Percentiles rank a stretch among this genome's conserved stretches.
phyloP scores from a whole-genome alignment of 2,113 vertebrate species.

The Eurystomus gularis region DNA sequence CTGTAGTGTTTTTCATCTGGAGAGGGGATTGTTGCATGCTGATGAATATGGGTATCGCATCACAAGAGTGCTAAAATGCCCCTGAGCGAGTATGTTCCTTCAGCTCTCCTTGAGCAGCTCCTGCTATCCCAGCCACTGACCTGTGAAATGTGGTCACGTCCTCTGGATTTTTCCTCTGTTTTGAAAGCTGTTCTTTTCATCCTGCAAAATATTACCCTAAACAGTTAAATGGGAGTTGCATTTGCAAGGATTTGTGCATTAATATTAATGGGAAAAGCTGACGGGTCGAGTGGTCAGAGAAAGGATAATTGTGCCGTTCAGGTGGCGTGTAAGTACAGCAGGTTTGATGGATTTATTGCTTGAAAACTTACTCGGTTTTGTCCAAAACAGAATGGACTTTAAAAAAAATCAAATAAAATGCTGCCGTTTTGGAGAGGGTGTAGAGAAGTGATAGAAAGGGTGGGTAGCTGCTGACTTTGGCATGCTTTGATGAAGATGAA shows the following conservation, averaged over 20 bases:
- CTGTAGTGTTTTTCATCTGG: conserved; percentile 59
- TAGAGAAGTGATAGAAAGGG: background rate
- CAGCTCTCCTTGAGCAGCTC: conserved; percentile 50
- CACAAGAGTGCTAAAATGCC: conserved; percentile 67
- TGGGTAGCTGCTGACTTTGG: background rate
- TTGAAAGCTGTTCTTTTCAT: conserved; percentile 50
- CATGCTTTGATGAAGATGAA: background rate
- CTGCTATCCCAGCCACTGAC: conserved; percentile 44
- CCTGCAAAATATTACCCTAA: background rate
- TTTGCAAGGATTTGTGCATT: background rate
- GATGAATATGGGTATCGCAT: conserved; percentile 59
- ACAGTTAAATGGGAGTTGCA: conserved; percentile 18
- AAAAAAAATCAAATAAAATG: background rate
- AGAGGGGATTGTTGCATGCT: conserved; percentile 49
- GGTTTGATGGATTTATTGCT: background rate
- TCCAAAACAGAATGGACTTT: background rate
- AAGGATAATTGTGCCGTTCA: background rate
- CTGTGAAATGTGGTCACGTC: conserved; percentile 47
- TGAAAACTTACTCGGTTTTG: background rate
- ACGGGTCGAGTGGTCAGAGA: rapidly evolving
- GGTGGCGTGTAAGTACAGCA: background rate
- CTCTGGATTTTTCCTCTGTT: conserved; percentile 29
- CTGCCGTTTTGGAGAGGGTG: background rate
- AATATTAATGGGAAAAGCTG: conserved; percentile 10
- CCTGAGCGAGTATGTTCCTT: conserved; percentile 42